Evolutionary conservation across 1,140 invertebrate species (phyloP).

Genomic region (Hydropsyche tenuis): DNA sequence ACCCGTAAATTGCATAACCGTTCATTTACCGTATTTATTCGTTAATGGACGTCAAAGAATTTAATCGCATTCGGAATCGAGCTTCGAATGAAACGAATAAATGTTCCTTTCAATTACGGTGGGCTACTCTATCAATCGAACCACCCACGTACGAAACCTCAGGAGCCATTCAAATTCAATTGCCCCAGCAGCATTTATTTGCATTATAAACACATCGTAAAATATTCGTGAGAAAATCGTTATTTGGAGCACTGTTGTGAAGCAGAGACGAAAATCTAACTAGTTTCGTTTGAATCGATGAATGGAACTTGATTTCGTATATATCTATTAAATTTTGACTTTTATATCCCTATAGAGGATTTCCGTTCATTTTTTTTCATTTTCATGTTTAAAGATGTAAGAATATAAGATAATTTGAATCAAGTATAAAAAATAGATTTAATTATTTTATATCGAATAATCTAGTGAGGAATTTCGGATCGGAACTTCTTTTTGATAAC

Average conservation of each 20-base stretch:
- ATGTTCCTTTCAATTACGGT: conserved; percentile 17
- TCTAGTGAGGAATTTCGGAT: no score
- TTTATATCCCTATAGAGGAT: not conserved
- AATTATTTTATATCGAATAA: no score
- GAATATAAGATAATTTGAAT: no score
- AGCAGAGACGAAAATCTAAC: not conserved
- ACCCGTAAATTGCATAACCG: conserved; percentile 1
- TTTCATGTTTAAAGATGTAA: no score
- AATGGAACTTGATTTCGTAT: not conserved
- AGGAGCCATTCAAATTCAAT: not conserved
- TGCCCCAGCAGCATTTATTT: conserved; percentile 1
- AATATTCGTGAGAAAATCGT: no score
- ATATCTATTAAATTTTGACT: not conserved
- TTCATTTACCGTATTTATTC: conserved; percentile 24
- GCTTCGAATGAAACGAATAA: conserved; percentile 3
- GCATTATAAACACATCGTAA: conserved; percentile 4
- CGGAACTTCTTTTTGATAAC: no score
- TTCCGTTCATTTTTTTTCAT: no score
- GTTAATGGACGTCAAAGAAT: conserved; percentile 14
- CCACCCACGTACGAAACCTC: conserved; percentile 12
- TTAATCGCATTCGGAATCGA: conserved; percentile 12
- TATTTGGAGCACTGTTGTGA: no score
- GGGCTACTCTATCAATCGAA: conserved; percentile 23
- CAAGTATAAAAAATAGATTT: no score
- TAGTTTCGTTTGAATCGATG: not conserved